Percentiles rank a stretch among this genome's conserved stretches.
These are phyloP conservation scores for Sturmia bella DNA, from an alignment of 2,888 invertebrate genomes.

Conservation along the genomic window DNA sequence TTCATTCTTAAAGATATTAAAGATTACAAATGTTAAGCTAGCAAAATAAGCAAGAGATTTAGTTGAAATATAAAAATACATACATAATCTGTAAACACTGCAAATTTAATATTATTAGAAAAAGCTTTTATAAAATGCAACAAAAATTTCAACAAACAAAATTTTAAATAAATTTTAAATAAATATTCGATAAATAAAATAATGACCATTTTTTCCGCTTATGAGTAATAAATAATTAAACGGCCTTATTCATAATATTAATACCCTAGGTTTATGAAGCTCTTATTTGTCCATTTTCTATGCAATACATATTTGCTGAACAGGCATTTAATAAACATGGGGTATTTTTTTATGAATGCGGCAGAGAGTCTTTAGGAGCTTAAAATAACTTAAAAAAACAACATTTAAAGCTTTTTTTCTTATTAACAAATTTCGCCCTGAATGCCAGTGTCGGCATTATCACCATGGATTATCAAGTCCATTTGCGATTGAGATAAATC, in stretches of 20 bases:
- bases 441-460: conserved; percentile 76
- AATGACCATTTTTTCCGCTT: conserved; percentile 1
- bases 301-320: too few species aligned
- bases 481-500: conserved; percentile 80
- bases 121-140: conserved; percentile 35
- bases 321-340: too few species aligned
- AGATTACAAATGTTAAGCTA: conserved; percentile 7
- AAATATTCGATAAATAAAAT: conserved; percentile 45
- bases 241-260: too few species aligned
- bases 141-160: conserved; percentile 29
- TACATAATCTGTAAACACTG: neutral
- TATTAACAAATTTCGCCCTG: conserved; percentile 71
- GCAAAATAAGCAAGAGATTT: neutral
- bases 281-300: too few species aligned
- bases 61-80: neutral
- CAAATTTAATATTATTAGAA: neutral
- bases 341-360: too few species aligned
- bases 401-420: conserved; percentile 48
- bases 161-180: conserved; percentile 3
- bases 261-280: too few species aligned
- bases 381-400: conserved; percentile 40
- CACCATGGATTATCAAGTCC: conserved; percentile 79
- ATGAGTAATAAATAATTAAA: conserved; percentile 8
- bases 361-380: conserved; percentile 57
- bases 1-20: too few species aligned